Base-by-base conservation (phyloP, 2,888 invertebrate genomes). In the Epiblema foenella region DNA sequence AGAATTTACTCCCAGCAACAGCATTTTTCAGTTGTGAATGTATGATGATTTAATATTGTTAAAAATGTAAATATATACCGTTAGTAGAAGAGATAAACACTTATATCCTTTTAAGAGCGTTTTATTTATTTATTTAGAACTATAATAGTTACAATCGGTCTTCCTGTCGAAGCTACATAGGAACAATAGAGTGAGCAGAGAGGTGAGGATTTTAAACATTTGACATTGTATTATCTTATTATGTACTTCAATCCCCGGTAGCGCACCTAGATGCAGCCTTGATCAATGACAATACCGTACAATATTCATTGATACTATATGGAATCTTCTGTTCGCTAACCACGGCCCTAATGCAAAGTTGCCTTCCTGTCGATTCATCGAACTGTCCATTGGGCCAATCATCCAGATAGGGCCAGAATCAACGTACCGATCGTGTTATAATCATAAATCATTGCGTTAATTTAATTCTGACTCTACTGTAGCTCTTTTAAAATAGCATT, bases 31-130 rank as follows among this genome's bases (percentile, higher is more conserved):
- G 39, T 68, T 39, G 37, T 69, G 57, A 5, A 24, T 68, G 49
- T 56, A 68, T 58, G 63, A 57, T 72, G 54, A 39, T 70, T 52
- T 60, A 70, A 69, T 69, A 65, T 59, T 71, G 70, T 75, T 80
- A 75, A 79, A 78, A 78, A 77, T 81, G 80, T 79, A 81, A 79
- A 82, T 81, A 81, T 82, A 81, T 81, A 82, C 51, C 51, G 58
- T 67, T 72, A 59, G 54, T 72, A 72, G 67, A 64, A 54, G 57
- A 72, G 66, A 67, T 80, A 84, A 81, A 76, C 62, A 81, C 81
- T 83, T 84, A 83, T 82, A 83, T 83, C 80, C 79, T 81, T 83
- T 79, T 81, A 58, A 79, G 75, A 79, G 68, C 72, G 59, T 77
- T 68, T 79, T 82, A 85, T 83, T 83, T 82, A 85, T 83, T 83